Evolutionary conservation across 2,113 vertebrate genomes (phyloP), one percentile per base, ranked within the genome.

Genomic region (Cranoglanis bouderius): DNA sequence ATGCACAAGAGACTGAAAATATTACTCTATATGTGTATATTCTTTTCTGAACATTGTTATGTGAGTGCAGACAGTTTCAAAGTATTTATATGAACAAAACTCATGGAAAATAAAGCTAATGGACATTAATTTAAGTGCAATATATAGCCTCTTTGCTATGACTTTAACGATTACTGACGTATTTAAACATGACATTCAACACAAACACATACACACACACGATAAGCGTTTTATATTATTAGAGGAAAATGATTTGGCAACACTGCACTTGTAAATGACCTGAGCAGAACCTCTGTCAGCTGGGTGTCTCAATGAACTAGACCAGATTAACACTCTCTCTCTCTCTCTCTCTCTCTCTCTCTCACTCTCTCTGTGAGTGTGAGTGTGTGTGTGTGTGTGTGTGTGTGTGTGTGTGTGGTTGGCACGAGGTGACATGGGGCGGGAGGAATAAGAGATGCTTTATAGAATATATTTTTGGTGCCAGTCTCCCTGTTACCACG

Each of bases 391-490:
- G 43, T 46, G 53, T 40, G 82, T 26, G 77, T 49, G 49, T 57
- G 67, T 85, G 38, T 89, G 70, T 46, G 21, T 63, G 78, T 55
- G 72, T 38, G 82, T 55, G 82, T 75, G 46, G 86, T 89, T 88
- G 92, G 91, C 91, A 87, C 87, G 88, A 88, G 55, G 91, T 88
- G 92, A 91, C 92, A 93, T 92, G 88, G 65, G 88, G 93, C 91
- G 87, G 94, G 93, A 91, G 91, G 93, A 87, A 93, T 93, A 91
- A 88, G 93, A 94, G 91, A 93, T 93, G 93, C 93, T 95, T 93
- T 94, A 93, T 91, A 90, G 94, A 93, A 94, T 95, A 94, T 95
- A 95, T 96, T 95, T 96, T 95, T 95, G 94, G 94, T 93, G 90
- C 93, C 91, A 94, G 94, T 92, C 94, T 94, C 88, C 91, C 90